phyloP scores from a whole-genome alignment of 2,797 vertebrate species.

The Fratercula arctica region DNA sequence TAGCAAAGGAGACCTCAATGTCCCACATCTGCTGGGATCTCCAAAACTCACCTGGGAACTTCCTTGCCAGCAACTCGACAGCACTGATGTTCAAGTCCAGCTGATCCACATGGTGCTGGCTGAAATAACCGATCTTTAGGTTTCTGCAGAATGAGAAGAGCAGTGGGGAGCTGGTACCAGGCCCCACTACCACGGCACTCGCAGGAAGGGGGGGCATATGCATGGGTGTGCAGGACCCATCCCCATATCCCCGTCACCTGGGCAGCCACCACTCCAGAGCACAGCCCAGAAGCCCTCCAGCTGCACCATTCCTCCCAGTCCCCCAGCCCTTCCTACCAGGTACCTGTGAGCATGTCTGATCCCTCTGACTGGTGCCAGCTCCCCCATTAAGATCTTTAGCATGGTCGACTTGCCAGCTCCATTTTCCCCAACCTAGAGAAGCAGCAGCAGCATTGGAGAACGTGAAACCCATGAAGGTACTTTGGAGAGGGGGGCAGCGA shows the following conservation, averaged over 20 bases:
- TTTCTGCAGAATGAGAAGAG: slow-evolving; percentile 78
- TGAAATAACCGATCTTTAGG: slow-evolving; percentile 96
- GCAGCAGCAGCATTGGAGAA: slow-evolving; percentile 10
- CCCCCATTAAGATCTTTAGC: slow-evolving; percentile 94
- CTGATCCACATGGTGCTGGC: slow-evolving; percentile 97
- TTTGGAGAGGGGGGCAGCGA: background rate
- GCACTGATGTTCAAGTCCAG: slow-evolving; percentile 94
- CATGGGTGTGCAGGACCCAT: background rate
- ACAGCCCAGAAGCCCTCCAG: background rate
- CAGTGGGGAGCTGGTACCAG: background rate
- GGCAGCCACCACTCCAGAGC: background rate
- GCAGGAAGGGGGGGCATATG: background rate
- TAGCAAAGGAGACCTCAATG: background rate
- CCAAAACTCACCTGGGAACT: slow-evolving; percentile 86
- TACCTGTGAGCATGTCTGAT: slow-evolving; percentile 93
- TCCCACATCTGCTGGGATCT: background rate
- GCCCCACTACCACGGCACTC: background rate
- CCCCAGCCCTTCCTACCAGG: background rate
- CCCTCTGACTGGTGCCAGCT: slow-evolving; percentile 86
- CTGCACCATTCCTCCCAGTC: background rate
- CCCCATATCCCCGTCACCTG: fast-evolving
- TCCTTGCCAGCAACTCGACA: slow-evolving; percentile 90
- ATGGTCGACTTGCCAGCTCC: slow-evolving; percentile 95
- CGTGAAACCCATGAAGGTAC: background rate
- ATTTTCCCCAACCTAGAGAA: slow-evolving; percentile 91